Evolutionary conservation across 2,113 vertebrate species (phyloP).

Genomic region (Phyllostomus discolor): DNA sequence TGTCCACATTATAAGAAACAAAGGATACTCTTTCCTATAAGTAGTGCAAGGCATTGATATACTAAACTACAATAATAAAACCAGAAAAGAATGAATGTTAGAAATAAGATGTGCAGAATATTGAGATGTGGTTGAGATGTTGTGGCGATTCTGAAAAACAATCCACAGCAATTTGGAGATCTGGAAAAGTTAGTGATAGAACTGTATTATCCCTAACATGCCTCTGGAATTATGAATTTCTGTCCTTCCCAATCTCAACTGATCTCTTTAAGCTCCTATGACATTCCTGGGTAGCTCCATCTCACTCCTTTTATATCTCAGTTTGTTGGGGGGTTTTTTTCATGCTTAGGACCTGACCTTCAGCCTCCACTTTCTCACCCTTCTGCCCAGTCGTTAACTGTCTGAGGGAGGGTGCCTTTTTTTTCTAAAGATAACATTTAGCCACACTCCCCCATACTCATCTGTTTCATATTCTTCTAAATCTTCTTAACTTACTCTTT

Average conservation of each 20-base stretch:
- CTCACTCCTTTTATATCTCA: not conserved
- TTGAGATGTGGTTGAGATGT: not conserved
- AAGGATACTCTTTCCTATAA: not conserved
- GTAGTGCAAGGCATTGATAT: not conserved
- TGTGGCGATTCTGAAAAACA: not conserved
- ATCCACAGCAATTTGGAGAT: not conserved
- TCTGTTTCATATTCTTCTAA: not conserved
- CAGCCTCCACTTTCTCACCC: not conserved
- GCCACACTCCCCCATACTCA: too few relatives aligned
- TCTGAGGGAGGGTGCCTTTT: not conserved
- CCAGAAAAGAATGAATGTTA: not conserved
- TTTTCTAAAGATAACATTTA: not conserved
- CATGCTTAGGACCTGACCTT: not conserved
- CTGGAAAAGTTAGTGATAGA: not conserved
- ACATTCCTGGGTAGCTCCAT: not conserved
- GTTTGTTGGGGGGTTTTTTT: not conserved
- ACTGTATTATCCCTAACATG: not conserved
- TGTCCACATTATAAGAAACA: not conserved
- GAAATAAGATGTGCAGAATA: not conserved
- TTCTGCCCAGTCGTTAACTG: not conserved
- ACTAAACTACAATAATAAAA: not conserved
- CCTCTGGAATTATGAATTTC: not conserved
- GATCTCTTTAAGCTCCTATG: not conserved
- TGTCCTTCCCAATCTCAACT: accelerated
- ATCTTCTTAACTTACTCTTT: not conserved